phyloP scores from a whole-genome alignment of 2,888 invertebrate species.

The Orthosia incerta region DNA sequence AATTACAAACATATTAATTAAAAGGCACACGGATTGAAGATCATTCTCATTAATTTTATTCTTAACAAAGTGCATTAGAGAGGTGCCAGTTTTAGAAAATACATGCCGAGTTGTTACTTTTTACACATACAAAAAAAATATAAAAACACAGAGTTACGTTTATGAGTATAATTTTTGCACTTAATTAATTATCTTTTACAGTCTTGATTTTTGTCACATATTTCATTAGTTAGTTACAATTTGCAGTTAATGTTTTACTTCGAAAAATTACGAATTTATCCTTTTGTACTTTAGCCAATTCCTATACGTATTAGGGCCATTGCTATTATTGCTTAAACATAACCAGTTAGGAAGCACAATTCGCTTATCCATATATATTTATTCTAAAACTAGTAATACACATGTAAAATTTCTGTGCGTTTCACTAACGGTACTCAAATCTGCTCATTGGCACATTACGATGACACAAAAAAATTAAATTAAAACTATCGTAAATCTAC shows the following conservation, averaged over 20 bases:
- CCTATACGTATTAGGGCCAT: constrained; percentile 36
- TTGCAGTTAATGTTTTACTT: constrained; percentile 27
- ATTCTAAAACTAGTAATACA: constrained; percentile 82
- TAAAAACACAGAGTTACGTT: constrained; percentile 33
- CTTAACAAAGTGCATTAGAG: constrained; percentile 54
- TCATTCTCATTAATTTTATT: constrained; percentile 48
- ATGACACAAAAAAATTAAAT: constrained; percentile 85
- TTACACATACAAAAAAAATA: constrained; percentile 57
- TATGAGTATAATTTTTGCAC: constrained; percentile 53
- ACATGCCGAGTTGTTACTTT: constrained; percentile 43
- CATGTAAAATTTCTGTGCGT: constrained; percentile 70
- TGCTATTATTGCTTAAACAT: constrained; percentile 42
- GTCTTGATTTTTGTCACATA: constrained; percentile 56
- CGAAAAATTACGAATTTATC: constrained; percentile 38
- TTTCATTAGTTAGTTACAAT: constrained; percentile 24
- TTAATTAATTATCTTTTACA: constrained; percentile 61
- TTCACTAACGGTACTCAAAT: constrained; percentile 71
- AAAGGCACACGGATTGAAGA: constrained; percentile 82
- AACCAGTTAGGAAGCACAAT: constrained; percentile 87
- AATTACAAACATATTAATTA: constrained; percentile 82
- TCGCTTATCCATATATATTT: constrained; percentile 81
- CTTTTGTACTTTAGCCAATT: constrained; percentile 66
- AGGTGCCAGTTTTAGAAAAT: constrained; percentile 58
- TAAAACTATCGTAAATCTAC: constrained; percentile 78
- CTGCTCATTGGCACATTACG: constrained; percentile 88